A percentile compares a stretch with the other conserved stretches of the same genome.
Evolutionary conservation across 2,797 vertebrate genomes (phyloP).

Genomic region (Scleropages formosus): DNA sequence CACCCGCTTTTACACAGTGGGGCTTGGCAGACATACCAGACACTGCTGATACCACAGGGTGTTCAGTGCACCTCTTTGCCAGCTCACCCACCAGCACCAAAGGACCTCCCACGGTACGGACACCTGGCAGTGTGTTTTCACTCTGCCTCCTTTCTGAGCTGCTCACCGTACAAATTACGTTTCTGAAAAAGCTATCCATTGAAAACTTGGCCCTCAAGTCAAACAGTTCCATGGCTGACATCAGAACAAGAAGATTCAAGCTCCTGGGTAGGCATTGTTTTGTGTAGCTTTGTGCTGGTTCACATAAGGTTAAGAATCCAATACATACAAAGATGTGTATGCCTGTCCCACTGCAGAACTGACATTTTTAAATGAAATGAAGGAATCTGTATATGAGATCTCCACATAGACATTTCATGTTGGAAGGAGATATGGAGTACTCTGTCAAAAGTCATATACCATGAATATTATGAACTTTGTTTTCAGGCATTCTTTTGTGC

Average conservation of each 20-base stretch:
- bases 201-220: neutral
- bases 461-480: neutral
- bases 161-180: neutral
- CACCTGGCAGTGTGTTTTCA: slow-evolving; percentile 54
- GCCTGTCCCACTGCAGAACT: too few relatives aligned
- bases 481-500: neutral
- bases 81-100: slow-evolving; percentile 58
- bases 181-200: neutral
- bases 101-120: slow-evolving; percentile 54
- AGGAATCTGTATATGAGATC: too few relatives aligned
- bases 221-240: neutral
- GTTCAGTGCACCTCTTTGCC: slow-evolving; percentile 52
- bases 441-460: too few relatives aligned
- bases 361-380: too few relatives aligned
- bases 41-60: slow-evolving; percentile 49
- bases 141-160: slow-evolving; percentile 34
- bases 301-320: too few relatives aligned
- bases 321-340: too few relatives aligned
- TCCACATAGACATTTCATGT: too few relatives aligned
- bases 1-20: too few relatives aligned
- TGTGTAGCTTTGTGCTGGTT: too few relatives aligned
- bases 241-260: neutral
- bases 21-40: slow-evolving; percentile 55
- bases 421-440: too few relatives aligned
- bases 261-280: neutral